These are phyloP conservation scores for Formica exsecta DNA, from an alignment of 1,140 invertebrate genomes.

Conservation along the genomic window DNA sequence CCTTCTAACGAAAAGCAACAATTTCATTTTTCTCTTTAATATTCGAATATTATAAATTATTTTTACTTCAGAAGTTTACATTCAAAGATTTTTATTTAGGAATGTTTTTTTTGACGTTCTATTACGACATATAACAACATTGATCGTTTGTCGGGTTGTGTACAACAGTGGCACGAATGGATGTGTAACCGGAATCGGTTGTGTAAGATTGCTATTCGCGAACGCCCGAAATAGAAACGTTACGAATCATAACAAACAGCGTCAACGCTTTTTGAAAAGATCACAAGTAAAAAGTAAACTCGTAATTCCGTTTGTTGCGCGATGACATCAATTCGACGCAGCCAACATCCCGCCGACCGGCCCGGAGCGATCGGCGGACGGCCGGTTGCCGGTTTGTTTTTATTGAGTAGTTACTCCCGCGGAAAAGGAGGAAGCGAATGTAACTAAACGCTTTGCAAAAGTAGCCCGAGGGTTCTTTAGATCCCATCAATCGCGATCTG, in stretches of 20 bases:
- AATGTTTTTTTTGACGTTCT: slow-evolving; percentile 10
- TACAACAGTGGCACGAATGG: not conserved
- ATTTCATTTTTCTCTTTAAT: not conserved
- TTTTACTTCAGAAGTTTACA: not conserved
- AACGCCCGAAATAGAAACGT: not conserved
- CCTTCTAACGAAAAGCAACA: not conserved
- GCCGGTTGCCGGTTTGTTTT: slow-evolving; percentile 61
- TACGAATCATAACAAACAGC: slow-evolving; percentile 55
- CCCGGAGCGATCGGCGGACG: slow-evolving; percentile 50
- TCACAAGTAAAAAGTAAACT: slow-evolving; percentile 59
- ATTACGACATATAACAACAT: slow-evolving; percentile 32
- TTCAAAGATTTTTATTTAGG: slow-evolving; percentile 1
- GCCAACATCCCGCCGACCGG: slow-evolving; percentile 7
- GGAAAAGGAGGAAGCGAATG: slow-evolving; percentile 61
- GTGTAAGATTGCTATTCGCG: slow-evolving; percentile 53
- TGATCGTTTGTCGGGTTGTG: slow-evolving; percentile 27
- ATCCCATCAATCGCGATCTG: slow-evolving; percentile 54
- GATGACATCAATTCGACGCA: slow-evolving; percentile 57
- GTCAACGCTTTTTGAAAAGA: slow-evolving; percentile 58
- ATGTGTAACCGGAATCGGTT: slow-evolving; percentile 39
- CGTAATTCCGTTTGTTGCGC: slow-evolving; percentile 61
- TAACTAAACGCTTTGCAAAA: slow-evolving; percentile 71
- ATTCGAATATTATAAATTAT: not conserved
- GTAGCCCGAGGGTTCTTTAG: slow-evolving; percentile 60
- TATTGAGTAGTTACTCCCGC: slow-evolving; percentile 60